Evolutionary conservation across 92 coral and sea anemone genomes (phyloP), one percentile per base, ranked within the genome.

Genomic region (Ricordea florida): DNA sequence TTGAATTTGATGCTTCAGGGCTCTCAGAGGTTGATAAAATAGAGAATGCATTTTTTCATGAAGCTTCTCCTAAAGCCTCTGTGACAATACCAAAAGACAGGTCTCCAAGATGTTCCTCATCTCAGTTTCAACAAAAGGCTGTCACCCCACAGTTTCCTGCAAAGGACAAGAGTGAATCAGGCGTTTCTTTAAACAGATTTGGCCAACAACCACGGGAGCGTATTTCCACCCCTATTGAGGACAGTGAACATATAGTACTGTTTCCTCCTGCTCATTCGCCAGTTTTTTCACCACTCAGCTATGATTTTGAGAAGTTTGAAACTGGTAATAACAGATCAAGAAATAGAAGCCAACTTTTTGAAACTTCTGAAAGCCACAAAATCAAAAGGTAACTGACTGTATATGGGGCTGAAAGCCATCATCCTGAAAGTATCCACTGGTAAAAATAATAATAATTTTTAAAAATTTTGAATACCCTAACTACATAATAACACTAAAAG

Each of bases 1-100:
- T 91, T 82, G 97, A 96, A 44, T 86, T 94, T 85, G 98, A 94
- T 68, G 93, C 91, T 3, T 93, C 92, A 18, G 96, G 86, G 29
- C 72, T 96, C 25, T 86, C 91, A 6, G 93, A 87, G 53, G 85
- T 96, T 56, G 99, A 96, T 51, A 74, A 84, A 57, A 84, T 94
- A 30, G 93, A 92, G 60, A 81, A 76, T 72, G 87, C 86, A 15
- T 72, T 74, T 44, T 66, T 53, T 46, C 61, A 17, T 70, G 51
- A 52, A 21, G 22, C 49, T 8, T 23, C 10, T 4, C 74, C 59
- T 9, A 53, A 11, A n/a, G 38, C 65, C 18, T 65, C 87, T 32
- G 7, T 25, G 13, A 38, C 45, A 17, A 66, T 60, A 21, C 42
- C 38, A 9, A 53, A 52, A 9, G 42, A 61, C 22, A 33, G 58